A percentile compares a stretch with the other conserved stretches of the same genome.
Evolutionary conservation across 2,888 invertebrate species (phyloP).

Genomic region (Hemaris fuciformis): DNA sequence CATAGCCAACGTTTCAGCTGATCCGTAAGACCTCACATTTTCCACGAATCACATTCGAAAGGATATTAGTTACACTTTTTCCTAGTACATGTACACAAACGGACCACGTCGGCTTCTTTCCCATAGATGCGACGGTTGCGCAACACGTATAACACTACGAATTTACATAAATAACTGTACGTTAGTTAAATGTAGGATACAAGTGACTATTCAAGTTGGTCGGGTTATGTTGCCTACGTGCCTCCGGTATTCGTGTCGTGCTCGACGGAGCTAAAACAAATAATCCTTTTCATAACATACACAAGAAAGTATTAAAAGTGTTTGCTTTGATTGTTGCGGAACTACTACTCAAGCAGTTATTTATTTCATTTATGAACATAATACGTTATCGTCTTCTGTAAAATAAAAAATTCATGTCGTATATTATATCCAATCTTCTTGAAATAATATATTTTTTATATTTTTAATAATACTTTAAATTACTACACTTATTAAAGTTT

Average conservation of each 20-base stretch:
- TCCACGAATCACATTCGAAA: constrained; percentile 26
- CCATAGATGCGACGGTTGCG: constrained; percentile 19
- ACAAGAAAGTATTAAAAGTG: not conserved
- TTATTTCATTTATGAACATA: no score
- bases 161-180: constrained; percentile 30
- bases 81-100: constrained; percentile 23
- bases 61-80: constrained; percentile 32
- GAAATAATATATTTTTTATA: no score
- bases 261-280: not conserved
- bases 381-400: no score
- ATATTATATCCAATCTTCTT: no score
- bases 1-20: not conserved
- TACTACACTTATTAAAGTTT: no score
- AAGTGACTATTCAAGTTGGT: not conserved
- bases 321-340: not conserved
- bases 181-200: not conserved
- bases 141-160: constrained; percentile 29
- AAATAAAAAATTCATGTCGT: no score
- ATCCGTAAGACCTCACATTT: constrained; percentile 19
- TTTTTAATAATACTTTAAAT: no score
- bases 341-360: not conserved
- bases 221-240: not conserved
- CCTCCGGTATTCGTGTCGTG: not conserved
- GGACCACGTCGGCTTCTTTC: constrained; percentile 6
- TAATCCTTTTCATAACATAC: not conserved